These are phyloP conservation scores for Drosophila pandora DNA, from an alignment of 1,140 invertebrate species.

Conservation along the genomic window DNA sequence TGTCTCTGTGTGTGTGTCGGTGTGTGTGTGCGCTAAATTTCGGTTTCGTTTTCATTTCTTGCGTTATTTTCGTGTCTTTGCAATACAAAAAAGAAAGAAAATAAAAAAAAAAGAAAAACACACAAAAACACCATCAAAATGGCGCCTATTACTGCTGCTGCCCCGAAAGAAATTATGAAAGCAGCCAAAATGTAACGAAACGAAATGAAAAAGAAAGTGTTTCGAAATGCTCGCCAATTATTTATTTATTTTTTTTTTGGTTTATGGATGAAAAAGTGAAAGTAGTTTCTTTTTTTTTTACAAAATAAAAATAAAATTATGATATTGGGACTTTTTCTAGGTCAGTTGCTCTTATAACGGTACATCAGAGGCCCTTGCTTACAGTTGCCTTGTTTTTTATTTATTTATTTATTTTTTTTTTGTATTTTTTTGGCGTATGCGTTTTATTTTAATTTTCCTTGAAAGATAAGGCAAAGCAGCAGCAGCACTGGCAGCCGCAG, in stretches of 20 bases:
- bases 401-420: not conserved
- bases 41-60: conserved; percentile 82
- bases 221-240: conserved; percentile 69
- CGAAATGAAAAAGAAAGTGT: conserved; percentile 74
- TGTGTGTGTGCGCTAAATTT: conserved; percentile 72
- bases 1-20: not conserved
- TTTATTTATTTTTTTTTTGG: conserved; percentile 25
- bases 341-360: conserved; percentile 67
- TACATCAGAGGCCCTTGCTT: conserved; percentile 51
- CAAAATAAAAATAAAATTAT: conserved; percentile 24
- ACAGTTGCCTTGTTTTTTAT: conserved; percentile 2
- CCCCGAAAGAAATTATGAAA: conserved; percentile 78
- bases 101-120: conserved; percentile 20
- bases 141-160: conserved; percentile 63
- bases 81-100: conserved; percentile 67
- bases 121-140: conserved; percentile 49
- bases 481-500: conserved; percentile 1
- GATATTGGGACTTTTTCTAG: conserved; percentile 63
- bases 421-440: conserved; percentile 18
- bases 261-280: conserved; percentile 55
- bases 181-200: conserved; percentile 41
- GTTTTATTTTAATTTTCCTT: conserved; percentile 76
- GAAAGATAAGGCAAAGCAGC: conserved; percentile 69
- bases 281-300: conserved; percentile 39
- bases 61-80: conserved; percentile 80